Conservation (phyloP, 1,140 invertebrate species). For the Hycleus phaleratus region DNA sequence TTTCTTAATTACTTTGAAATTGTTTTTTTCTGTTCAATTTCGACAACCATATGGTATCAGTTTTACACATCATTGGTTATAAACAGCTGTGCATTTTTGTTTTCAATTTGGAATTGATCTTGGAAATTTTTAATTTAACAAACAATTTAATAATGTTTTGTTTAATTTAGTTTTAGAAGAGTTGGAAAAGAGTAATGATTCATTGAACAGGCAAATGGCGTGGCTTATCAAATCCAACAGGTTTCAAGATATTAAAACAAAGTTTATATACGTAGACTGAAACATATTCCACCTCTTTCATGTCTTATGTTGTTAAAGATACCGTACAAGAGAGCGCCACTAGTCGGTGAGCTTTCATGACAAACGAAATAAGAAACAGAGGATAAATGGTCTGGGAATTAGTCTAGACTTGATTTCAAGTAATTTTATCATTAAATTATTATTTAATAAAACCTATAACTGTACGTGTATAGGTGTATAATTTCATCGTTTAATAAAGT, state of each 20-base stretch:
- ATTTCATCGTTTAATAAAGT: neutral
- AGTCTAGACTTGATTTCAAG: neutral
- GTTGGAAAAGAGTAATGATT: neutral
- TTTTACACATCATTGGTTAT: too few relatives aligned
- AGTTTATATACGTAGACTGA: slow-evolving; percentile 6
- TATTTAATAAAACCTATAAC: too few relatives aligned
- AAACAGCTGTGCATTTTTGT: too few relatives aligned
- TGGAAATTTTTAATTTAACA: too few relatives aligned
- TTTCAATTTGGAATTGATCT: too few relatives aligned
- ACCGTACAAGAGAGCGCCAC: slow-evolving; percentile 20
- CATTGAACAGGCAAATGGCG: slow-evolving; percentile 13
- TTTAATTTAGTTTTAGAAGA: too few relatives aligned
- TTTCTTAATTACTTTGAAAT: too few relatives aligned
- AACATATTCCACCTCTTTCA: slow-evolving; percentile 25
- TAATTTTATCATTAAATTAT: neutral
- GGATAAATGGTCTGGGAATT: too few relatives aligned
- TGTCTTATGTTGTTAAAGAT: slow-evolving; percentile 13
- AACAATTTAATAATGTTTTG: too few relatives aligned
- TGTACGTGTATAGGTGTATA: neutral
- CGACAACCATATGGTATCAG: too few relatives aligned
- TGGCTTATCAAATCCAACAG: slow-evolving; percentile 15
- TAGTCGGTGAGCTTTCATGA: slow-evolving; percentile 1
- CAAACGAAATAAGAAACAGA: too few relatives aligned
- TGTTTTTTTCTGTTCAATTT: too few relatives aligned
- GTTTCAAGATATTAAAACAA: slow-evolving; percentile 19